Conservation (phyloP, 2,113 vertebrate species). For the Atherinomorus stipes region DNA sequence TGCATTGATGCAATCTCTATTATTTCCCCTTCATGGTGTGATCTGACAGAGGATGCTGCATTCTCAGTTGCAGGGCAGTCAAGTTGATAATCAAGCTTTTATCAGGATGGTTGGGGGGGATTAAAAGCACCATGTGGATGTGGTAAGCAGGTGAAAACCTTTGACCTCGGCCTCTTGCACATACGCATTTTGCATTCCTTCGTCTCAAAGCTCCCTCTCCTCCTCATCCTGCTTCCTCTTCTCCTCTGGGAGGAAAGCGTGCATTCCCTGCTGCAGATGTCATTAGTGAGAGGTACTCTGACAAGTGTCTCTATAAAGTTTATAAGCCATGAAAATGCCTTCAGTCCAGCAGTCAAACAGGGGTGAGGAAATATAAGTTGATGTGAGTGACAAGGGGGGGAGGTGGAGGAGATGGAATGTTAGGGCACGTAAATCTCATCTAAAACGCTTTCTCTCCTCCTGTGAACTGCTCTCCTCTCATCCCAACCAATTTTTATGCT, state of each 20-base stretch:
- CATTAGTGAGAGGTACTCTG: constrained; percentile 77
- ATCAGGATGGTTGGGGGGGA: too few relatives aligned
- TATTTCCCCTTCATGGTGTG: too few relatives aligned
- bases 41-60: too few relatives aligned
- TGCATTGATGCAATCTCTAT: too few relatives aligned
- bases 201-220: constrained; percentile 48
- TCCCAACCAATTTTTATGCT: too few relatives aligned
- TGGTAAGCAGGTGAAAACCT: constrained; percentile 61
- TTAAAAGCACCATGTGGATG: not conserved
- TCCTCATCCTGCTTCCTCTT: constrained; percentile 24
- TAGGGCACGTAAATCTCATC: constrained; percentile 50
- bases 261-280: constrained; percentile 79
- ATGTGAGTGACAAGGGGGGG: constrained; percentile 33
- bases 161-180: constrained; percentile 33
- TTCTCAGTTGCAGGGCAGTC: too few relatives aligned
- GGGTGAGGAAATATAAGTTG: constrained; percentile 29
- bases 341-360: constrained; percentile 47
- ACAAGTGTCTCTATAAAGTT: constrained; percentile 80
- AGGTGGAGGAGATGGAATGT: constrained; percentile 41
- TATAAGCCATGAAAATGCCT: constrained; percentile 83
- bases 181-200: constrained; percentile 57
- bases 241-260: constrained; percentile 20
- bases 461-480: constrained; percentile 25
- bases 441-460: constrained; percentile 18
- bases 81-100: too few relatives aligned